Percentiles rank a stretch among this genome's conserved stretches.
These are phyloP conservation scores for Antheraea mylitta DNA, from an alignment of 1,140 invertebrate genomes.

Conservation along the genomic window DNA sequence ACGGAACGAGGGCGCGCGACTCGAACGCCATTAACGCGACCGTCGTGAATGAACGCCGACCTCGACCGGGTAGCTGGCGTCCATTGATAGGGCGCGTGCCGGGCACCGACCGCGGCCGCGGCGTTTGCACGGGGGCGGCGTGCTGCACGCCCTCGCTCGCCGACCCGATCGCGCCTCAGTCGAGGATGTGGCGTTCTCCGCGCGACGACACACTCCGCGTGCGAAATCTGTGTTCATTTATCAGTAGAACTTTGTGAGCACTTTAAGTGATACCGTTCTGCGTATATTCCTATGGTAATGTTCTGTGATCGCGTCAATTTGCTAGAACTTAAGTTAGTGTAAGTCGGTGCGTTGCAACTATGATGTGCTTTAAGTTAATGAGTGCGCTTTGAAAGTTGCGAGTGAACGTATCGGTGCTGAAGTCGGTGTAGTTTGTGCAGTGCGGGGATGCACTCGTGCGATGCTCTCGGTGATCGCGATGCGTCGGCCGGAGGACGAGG, in stretches of 20 bases:
- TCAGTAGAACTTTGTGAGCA: constrained; percentile 56
- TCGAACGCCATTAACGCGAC: constrained; percentile 68
- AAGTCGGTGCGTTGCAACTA: constrained; percentile 31
- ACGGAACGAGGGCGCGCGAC: constrained; percentile 58
- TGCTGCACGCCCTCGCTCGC: constrained; percentile 56
- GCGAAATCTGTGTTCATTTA: constrained; percentile 75
- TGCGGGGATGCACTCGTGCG: constrained; percentile 71
- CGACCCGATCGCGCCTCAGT: constrained; percentile 55
- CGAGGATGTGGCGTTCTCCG: constrained; percentile 69
- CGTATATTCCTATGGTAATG: constrained; percentile 53
- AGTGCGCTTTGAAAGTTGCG: constrained; percentile 17
- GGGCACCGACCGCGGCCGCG: constrained; percentile 52
- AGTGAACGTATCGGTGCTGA: constrained; percentile 16
- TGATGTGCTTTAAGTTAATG: constrained; percentile 18
- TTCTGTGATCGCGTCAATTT: constrained; percentile 71
- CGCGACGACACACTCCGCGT: constrained; percentile 63
- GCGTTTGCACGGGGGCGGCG: constrained; percentile 59
- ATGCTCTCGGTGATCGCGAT: constrained; percentile 76
- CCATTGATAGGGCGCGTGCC: constrained; percentile 68
- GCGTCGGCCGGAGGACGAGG: constrained; percentile 75
- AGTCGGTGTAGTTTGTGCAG: constrained; percentile 48
- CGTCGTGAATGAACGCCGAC: constrained; percentile 76
- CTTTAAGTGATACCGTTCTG: constrained; percentile 47
- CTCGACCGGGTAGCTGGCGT: constrained; percentile 65
- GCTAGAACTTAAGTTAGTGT: constrained; percentile 47